Base-by-base conservation (phyloP, 2,113 vertebrate genomes). In the Hippocampus guttulatus region DNA sequence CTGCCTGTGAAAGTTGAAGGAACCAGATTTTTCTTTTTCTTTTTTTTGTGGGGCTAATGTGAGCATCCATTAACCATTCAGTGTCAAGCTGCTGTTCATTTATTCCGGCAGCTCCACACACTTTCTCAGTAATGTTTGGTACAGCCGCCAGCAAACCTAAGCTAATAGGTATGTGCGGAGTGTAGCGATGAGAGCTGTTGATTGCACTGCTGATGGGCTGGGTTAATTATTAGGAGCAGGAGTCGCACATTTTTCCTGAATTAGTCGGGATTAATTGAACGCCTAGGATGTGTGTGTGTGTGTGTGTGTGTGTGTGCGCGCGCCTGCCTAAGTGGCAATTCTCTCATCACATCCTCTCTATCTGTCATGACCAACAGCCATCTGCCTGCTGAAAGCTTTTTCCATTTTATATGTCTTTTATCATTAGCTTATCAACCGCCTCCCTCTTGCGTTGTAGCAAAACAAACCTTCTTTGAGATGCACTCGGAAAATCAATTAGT, bases 401-500 rank as follows among this genome's bases (percentile, higher is more conserved):
- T 85, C 85, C 81, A 88, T 83, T 83, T 81, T 80, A 51, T 70
- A 76, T 2, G n/a, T 84, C 74, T 76, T 41, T 16, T 82, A 69
- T 85, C 80, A 82, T 83, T 84, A 79, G 71, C 87, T 83, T 83
- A 85, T 89, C 82, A 86, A 75, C 73, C 69, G 47, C 80, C 79
- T 78, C 81, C 72, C 77, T 67, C 55, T 75, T 58, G 21, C 74
- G 77, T 80, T 79, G 84, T 70, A 40, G 71, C 71, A 51, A 71
- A 79, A 81, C 76, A 88, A 87, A 83, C 71, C 80, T 81, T 81
- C 80, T 81, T 81, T 80, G 79, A 84, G 80, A 87, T 85, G 84
- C 78, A 87, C 87, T 90, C 70, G 79, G 87, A 90, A 90, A 90
- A 90, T 90, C 88, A 87, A 91, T 91, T 88, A 90, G 84, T 80